A percentile compares a stretch with the other conserved stretches of the same genome.
phyloP scores from a whole-genome alignment of 1,140 invertebrate species.

The Zaprionus gabonicus region DNA sequence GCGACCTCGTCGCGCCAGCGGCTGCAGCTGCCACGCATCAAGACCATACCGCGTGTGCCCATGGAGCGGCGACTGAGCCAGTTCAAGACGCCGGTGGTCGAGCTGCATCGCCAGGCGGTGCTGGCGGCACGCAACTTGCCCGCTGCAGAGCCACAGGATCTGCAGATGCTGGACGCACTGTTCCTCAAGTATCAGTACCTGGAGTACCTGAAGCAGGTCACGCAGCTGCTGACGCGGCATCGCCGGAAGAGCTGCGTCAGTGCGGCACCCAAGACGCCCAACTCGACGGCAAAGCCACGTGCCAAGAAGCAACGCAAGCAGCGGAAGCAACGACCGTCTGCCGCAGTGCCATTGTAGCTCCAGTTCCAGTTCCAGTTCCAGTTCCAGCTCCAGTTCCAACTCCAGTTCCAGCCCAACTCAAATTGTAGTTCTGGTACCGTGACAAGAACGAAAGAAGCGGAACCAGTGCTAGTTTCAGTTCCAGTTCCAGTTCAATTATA shows the following conservation, averaged over 20 bases:
- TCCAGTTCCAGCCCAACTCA: neutral
- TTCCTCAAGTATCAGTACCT: constrained; percentile 59
- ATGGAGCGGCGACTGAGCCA: constrained; percentile 53
- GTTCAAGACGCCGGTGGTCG: constrained; percentile 53
- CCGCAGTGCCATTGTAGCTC: neutral
- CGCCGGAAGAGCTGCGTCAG: constrained; percentile 20
- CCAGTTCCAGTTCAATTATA: neutral
- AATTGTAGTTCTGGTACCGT: neutral
- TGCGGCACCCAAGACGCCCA: neutral
- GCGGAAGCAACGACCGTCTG: neutral
- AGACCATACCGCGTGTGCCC: constrained; percentile 27
- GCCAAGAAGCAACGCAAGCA: neutral
- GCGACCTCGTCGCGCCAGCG: neutral
- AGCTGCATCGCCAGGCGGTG: constrained; percentile 44
- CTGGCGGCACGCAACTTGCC: constrained; percentile 25
- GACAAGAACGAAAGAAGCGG: too few species aligned
- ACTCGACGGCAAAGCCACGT: neutral
- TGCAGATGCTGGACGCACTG: constrained; percentile 27
- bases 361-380: neutral
- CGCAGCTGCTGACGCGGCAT: constrained; percentile 35
- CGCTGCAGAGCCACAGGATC: neutral
- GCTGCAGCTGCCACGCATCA: neutral
- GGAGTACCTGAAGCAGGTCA: constrained; percentile 50
- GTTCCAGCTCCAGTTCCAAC: neutral
- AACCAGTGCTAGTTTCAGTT: neutral